Conservation (phyloP, 2,797 vertebrate species). For the Cynodonichthys magdalenae region DNA sequence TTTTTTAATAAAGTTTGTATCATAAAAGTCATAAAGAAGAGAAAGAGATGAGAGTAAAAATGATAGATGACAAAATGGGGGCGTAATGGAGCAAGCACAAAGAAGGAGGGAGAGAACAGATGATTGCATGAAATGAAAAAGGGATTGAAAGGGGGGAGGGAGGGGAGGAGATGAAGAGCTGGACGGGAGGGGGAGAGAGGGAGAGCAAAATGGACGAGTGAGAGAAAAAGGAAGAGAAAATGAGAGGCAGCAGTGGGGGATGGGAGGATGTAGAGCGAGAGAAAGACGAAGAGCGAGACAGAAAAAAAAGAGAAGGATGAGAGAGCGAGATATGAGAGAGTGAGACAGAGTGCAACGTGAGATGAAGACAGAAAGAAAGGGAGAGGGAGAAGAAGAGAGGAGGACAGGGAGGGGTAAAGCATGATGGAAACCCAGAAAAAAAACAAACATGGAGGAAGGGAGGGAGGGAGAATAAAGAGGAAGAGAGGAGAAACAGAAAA, state of each 20-base stretch:
- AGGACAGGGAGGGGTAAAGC: slow-evolving; percentile 44
- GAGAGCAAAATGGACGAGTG: slow-evolving; percentile 55
- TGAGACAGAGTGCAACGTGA: slow-evolving; percentile 39
- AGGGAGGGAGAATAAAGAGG: slow-evolving; percentile 28
- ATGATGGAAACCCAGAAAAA: slow-evolving; percentile 58
- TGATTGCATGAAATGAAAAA: slow-evolving; percentile 79
- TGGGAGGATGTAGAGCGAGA: slow-evolving; percentile 63
- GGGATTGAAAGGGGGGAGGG: slow-evolving; percentile 71
- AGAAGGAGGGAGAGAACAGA: slow-evolving; percentile 69
- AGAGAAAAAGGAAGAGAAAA: slow-evolving; percentile 55
- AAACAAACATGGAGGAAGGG: slow-evolving; percentile 21
- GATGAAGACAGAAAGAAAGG: slow-evolving; percentile 25
- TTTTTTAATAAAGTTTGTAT: slow-evolving; percentile 66
- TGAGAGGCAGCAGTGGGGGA: slow-evolving; percentile 69
- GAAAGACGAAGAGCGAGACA: slow-evolving; percentile 24
- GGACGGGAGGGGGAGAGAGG: slow-evolving; percentile 57
- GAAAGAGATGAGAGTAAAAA: slow-evolving; percentile 74
- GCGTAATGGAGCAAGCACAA: slow-evolving; percentile 71
- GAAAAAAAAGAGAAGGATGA: slow-evolving; percentile 20
- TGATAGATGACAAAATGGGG: slow-evolving; percentile 78
- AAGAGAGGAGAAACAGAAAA: slow-evolving; percentile 37
- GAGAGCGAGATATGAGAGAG: slow-evolving; percentile 42
- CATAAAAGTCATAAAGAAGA: slow-evolving; percentile 57
- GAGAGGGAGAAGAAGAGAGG: slow-evolving; percentile 7
- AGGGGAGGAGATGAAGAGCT: slow-evolving; percentile 70